Base-by-base conservation (phyloP, 1,140 invertebrate species). In the Drosophila kurseongensis region DNA sequence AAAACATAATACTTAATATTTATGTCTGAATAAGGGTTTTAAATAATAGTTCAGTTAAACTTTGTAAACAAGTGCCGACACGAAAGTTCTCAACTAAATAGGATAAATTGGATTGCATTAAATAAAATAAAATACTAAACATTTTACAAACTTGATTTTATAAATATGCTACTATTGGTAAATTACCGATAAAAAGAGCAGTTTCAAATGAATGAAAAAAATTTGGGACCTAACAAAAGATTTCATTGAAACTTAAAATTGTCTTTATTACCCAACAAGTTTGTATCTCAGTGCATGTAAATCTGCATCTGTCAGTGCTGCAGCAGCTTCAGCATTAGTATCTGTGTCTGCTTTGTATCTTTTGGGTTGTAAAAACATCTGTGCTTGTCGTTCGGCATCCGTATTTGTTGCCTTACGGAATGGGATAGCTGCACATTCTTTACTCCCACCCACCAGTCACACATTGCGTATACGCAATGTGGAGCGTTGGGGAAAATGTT, bases 391-490 rank as follows among this genome's bases (percentile, higher is more conserved):
- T 58, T 71, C 66, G 66, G 29, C 18, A 71, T 57, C 52, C 68
- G 44, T 72, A 71, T 50, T 71, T 71, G 66, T 42, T 55, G 36
- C 50, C 44, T 1, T n/a, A 4, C 29, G 42, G 23, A 18, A 14
- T n/a, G 57, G 27, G 36, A 45, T 18, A 52, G 45, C 55, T 38
- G 67, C 54, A 73, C 47, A 48, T 56, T 27, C 63, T 7, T n/a
- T 14, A 8, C 45, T 6, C 8, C 48, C 48, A 50, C n/a, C n/a
- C 47, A 50, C 27, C 2, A 5, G 23, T 35, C 38, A 29, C 42
- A 67, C 75, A 59, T 82, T 88, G 82, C 82, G 82, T 88, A 85
- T 85, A 85, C 83, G 82, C 68, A 66, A 58, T 41, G 72, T 80
- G 8, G 56, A 16, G 42, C 44, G 10, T 12, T 40, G 29, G 6